Evolutionary conservation across 1,140 invertebrate species (phyloP).

Genomic region (Panulirus ornatus): DNA sequence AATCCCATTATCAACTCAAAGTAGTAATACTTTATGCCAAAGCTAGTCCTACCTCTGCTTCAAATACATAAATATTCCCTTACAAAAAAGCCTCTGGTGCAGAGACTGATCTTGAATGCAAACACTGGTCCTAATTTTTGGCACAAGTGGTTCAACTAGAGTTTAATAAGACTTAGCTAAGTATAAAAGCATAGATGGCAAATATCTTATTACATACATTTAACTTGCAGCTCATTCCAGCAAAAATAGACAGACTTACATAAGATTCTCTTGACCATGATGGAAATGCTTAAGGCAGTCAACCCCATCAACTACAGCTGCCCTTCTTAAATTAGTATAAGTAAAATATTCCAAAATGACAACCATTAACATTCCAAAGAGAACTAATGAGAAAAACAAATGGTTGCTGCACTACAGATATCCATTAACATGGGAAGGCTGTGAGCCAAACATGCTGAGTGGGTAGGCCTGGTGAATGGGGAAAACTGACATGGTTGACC

Average conservation of each 20-base stretch:
- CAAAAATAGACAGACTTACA: neutral
- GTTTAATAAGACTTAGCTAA: neutral
- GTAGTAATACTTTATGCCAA: neutral
- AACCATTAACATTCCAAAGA: constrained; percentile 11
- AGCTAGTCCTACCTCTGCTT: constrained; percentile 30
- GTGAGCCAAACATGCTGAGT: constrained; percentile 35
- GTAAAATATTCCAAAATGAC: neutral
- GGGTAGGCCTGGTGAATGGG: neutral
- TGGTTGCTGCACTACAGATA: constrained; percentile 25
- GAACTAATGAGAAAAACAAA: neutral
- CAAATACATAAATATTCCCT: neutral
- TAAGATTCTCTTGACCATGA: neutral
- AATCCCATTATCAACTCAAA: constrained; percentile 5
- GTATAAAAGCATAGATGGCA: neutral
- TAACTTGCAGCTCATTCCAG: neutral
- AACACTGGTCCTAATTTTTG: constrained; percentile 48
- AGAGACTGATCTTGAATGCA: constrained; percentile 13
- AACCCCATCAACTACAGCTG: constrained; percentile 7
- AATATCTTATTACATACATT: neutral
- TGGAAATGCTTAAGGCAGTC: neutral
- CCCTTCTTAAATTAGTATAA: neutral
- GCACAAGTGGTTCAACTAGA: constrained; percentile 36
- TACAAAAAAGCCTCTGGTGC: constrained; percentile 28
- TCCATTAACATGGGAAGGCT: constrained; percentile 39
- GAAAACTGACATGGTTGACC: neutral